A percentile compares a stretch with the other conserved stretches of the same genome.
phyloP scores from a whole-genome alignment of 2,797 vertebrate genomes.

The Tapirus indicus region DNA sequence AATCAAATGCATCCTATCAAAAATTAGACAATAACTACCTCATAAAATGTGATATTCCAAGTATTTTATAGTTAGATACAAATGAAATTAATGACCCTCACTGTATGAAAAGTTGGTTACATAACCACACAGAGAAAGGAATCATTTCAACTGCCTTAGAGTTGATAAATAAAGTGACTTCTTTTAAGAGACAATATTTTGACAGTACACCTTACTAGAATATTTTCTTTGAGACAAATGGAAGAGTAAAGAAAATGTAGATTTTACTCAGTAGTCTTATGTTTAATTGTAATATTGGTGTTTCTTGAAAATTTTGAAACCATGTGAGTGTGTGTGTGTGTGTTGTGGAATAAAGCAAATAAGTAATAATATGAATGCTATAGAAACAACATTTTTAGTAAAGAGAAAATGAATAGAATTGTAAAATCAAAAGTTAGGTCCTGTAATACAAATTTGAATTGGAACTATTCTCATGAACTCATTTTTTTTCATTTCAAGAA shows the following conservation, averaged over 20 bases:
- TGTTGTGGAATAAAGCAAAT: not conserved
- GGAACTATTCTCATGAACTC: not conserved
- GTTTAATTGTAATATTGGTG: not conserved
- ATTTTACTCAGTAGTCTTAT: not conserved
- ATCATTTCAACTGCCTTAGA: not conserved
- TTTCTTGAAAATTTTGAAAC: not conserved
- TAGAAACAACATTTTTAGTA: not conserved
- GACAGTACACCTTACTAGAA: not conserved
- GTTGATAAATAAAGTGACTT: not conserved
- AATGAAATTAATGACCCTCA: slow-evolving; percentile 3
- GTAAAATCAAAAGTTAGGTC: not conserved
- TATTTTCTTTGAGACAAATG: not conserved
- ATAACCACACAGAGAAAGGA: not conserved
- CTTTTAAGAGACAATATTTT: not conserved
- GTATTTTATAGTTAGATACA: not conserved
- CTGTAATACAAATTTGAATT: not conserved
- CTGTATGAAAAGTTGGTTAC: not conserved
- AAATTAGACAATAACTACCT: slow-evolving; percentile 52
- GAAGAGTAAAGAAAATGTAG: not conserved
- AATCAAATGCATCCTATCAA: slow-evolving; percentile 45
- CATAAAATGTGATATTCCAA: slow-evolving; percentile 50
- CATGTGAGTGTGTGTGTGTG: not conserved
- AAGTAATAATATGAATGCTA: not conserved
- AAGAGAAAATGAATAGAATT: not conserved
- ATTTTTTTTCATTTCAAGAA: not conserved